Base-by-base conservation (phyloP, 2,888 invertebrate species). In the Brenthis daphne region DNA sequence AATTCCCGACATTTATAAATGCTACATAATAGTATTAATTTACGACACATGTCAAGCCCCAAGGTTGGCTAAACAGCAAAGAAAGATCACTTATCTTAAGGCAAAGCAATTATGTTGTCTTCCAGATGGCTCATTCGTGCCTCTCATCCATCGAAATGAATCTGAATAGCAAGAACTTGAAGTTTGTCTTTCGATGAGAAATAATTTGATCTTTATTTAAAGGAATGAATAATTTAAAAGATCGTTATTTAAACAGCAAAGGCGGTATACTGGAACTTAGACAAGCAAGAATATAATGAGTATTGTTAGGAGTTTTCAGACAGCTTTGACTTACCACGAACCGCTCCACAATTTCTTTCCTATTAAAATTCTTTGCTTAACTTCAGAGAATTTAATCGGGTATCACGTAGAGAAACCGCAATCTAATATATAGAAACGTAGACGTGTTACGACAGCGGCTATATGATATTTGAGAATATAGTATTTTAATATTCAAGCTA, bases 301-400 rank as follows among this genome's bases (percentile, higher is more conserved):
- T 84, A 84, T 85, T 84, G 86, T 85, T 84, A 79, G 78, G 77
- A 78, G 60, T 60, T 20, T 20, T 76, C 73, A 84, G 83, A 86
- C 85, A 83, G 85, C 88, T 89, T 88, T 87, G 86, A 86, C 53
- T 66, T 63, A 54, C 69, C 50, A 83, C 85, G 77, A 74, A 76
- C 80, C 79, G 80, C 82, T 81, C 80, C 82, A 81, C 83, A 82
- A 86, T 86, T 86, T 83, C 84, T 85, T 83, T 84, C 80, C 87
- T 87, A 89, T 89, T 88, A 87, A 89, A 90, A 90, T 89, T 88
- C 87, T 88, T 88, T 80, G 76, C 80, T 77, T 77, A 83, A 86
- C 81, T 85, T 80, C 71, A 77, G 79, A 86, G 86, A 86, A 81
- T 85, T 80, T 82, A 74, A 74, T 74, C 70, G 67, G 66, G 68